A percentile compares a stretch with the other conserved stretches of the same genome.
These are phyloP conservation scores for Neopipo cinnamomea DNA, from an alignment of 2,113 vertebrate species.

Conservation along the genomic window DNA sequence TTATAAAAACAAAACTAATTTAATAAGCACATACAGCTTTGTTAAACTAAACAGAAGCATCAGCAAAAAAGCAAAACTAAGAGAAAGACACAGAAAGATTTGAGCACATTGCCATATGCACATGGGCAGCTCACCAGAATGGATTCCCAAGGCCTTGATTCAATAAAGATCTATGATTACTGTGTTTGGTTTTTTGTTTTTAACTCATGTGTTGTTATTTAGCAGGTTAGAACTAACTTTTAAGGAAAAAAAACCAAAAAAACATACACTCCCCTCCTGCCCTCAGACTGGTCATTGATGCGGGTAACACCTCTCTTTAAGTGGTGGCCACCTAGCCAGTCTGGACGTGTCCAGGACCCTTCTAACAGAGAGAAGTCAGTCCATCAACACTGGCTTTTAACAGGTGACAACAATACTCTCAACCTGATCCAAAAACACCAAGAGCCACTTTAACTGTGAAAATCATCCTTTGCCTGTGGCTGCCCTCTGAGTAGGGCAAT, in stretches of 20 bases:
- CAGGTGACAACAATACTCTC: neutral
- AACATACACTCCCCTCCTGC: rapidly evolving
- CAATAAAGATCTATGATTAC: neutral
- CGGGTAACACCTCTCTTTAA: too few relatives aligned
- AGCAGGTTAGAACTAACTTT: neutral
- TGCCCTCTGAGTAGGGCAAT: rapidly evolving
- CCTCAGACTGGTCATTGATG: neutral
- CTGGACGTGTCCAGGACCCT: rapidly evolving
- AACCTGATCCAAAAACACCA: neutral
- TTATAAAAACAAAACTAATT: neutral
- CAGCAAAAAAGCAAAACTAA: neutral
- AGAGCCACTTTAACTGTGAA: neutral
- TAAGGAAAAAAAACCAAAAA: neutral
- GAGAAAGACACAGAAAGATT: neutral
- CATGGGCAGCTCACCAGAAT: rapidly evolving
- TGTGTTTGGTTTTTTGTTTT: too few relatives aligned
- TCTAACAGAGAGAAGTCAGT: rapidly evolving
- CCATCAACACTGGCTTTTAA: neutral
- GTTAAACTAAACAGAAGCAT: neutral
- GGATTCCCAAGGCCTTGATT: neutral
- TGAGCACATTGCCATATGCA: neutral
- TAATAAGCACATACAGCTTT: neutral
- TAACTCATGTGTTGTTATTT: neutral
- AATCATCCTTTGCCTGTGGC: rapidly evolving
- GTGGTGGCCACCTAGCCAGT: rapidly evolving